Percentiles rank a stretch among this genome's conserved stretches.
These are phyloP conservation scores for Choloepus hoffmanni DNA, from an alignment of 2,113 vertebrate genomes.

Conservation along the genomic window DNA sequence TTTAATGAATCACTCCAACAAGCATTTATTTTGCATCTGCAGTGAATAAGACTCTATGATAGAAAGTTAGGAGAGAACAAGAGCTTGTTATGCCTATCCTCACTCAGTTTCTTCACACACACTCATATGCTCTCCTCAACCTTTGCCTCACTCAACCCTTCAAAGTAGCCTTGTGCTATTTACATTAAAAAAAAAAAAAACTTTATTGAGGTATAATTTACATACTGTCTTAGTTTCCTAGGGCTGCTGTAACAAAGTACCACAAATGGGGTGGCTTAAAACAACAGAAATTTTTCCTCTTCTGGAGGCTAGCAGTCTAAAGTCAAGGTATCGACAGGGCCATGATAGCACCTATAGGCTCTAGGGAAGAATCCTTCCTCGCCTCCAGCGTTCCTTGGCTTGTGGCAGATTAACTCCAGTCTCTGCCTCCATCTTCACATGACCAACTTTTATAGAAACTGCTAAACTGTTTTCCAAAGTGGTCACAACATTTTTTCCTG, in stretches of 20 bases:
- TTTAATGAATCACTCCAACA: slow-evolving; percentile 21
- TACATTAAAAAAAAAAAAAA: not conserved
- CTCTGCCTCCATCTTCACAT: no score
- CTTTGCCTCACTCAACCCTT: not conserved
- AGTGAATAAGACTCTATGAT: not conserved
- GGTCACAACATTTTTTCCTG: not conserved
- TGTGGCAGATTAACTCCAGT: no score
- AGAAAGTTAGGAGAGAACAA: not conserved
- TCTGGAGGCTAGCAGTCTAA: no score
- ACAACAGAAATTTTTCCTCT: no score
- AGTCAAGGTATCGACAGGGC: no score
- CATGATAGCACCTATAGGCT: no score
- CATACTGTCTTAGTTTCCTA: not conserved
- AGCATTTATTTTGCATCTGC: not conserved
- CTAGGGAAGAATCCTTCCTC: no score
- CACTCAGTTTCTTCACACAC: not conserved
- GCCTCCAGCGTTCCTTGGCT: no score
- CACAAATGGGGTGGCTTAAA: no score
- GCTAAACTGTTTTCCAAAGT: not conserved
- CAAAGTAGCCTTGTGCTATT: not conserved
- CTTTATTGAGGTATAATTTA: not conserved
- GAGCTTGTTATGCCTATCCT: not conserved
- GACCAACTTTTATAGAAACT: not conserved
- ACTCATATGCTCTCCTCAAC: not conserved
- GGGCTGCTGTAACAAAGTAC: no score